Conservation (phyloP, 2,113 vertebrate species). For the Malaclemys terrapin region DNA sequence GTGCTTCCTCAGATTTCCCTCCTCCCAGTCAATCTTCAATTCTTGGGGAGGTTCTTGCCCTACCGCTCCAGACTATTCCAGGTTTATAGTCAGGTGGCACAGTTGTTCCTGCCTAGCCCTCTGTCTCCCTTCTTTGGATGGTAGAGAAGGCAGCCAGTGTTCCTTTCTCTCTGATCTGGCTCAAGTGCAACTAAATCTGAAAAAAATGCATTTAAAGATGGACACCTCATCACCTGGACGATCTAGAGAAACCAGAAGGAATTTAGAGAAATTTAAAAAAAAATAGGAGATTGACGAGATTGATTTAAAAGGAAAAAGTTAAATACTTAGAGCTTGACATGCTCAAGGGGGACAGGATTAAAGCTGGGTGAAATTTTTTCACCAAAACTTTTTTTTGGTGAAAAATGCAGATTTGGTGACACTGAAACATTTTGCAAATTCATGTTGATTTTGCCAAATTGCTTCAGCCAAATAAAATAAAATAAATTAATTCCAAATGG, state of each 20-base stretch:
- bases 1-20: not conserved
- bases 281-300: not conserved
- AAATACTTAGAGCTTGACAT: not conserved
- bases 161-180: not conserved
- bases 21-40: not conserved
- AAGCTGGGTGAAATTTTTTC: not conserved
- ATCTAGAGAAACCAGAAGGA: rapidly evolving
- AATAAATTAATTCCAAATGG: not conserved
- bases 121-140: not conserved
- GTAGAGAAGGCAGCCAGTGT: not conserved
- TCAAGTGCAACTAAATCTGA: not conserved
- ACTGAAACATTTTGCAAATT: not conserved
- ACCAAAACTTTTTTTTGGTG: not conserved
- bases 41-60: not conserved
- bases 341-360: not conserved
- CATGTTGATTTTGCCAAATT: not conserved
- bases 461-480: not conserved
- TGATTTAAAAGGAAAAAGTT: not conserved
- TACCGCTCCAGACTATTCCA: not conserved
- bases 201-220: not conserved
- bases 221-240: not conserved
- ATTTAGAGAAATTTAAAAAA: not conserved
- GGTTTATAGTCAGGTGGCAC: not conserved
- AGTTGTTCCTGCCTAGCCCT: not conserved
- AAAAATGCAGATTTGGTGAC: not conserved